A percentile compares a stretch with the other conserved stretches of the same genome.
Conservation (phyloP, 2,888 invertebrate species). For the Cheilosia variabilis region DNA sequence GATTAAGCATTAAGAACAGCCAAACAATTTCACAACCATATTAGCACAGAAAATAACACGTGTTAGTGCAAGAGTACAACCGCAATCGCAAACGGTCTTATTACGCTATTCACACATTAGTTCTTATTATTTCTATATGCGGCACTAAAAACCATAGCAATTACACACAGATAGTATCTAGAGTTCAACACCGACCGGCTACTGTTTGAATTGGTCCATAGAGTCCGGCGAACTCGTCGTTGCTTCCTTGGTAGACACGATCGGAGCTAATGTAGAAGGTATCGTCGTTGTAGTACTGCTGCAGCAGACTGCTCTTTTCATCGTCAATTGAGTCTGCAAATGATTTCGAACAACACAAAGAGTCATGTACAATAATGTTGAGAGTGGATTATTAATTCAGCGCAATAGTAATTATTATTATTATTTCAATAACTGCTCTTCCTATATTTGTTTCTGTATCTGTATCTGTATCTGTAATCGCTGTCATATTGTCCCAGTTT, state of each 20-base stretch:
- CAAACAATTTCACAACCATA: conserved; percentile 43
- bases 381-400: conserved; percentile 56
- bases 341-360: conserved; percentile 38
- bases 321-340: conserved; percentile 81
- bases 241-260: conserved; percentile 82
- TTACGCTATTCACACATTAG: conserved; percentile 37
- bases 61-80: conserved; percentile 40
- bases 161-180: conserved; percentile 3
- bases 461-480: conserved; percentile 45
- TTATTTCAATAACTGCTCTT: conserved; percentile 48
- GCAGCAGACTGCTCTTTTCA: conserved; percentile 81
- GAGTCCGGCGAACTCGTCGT: conserved; percentile 83
- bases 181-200: conserved; percentile 80
- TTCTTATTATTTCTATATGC: conserved; percentile 23
- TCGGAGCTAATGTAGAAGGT: conserved; percentile 82
- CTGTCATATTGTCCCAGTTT: conserved; percentile 62
- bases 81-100: conserved; percentile 10
- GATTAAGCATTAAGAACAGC: conserved; percentile 50
- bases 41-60: conserved; percentile 67
- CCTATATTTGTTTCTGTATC: background rate
- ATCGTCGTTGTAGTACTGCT: conserved; percentile 83
- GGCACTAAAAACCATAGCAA: conserved; percentile 19
- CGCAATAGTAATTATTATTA: conserved; percentile 49
- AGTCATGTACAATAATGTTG: conserved; percentile 17
- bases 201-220: conserved; percentile 83